Conservation (phyloP, 2,113 vertebrate species). For the Argyrosomus japonicus region DNA sequence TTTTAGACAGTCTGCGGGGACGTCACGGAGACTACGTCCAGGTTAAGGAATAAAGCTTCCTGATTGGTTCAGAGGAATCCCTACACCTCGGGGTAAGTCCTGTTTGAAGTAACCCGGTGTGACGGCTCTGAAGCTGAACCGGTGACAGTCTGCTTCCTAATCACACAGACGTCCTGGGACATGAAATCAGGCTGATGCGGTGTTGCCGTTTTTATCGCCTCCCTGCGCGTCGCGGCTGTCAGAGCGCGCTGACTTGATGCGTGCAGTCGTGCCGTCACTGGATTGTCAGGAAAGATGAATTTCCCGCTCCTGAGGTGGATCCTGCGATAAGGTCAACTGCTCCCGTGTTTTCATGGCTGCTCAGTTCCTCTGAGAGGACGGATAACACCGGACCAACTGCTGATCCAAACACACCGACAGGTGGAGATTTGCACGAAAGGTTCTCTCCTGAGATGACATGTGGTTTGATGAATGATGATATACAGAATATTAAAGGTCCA, state of each 20-base stretch:
- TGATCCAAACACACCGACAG: not conserved
- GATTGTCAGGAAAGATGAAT: constrained; percentile 69
- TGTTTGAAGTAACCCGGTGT: not conserved
- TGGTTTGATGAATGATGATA: not conserved
- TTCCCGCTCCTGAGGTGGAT: constrained; percentile 46
- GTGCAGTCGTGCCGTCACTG: constrained; percentile 31
- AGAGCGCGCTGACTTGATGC: constrained; percentile 44
- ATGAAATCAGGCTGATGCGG: constrained; percentile 28
- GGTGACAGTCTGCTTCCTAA: constrained; percentile 9
- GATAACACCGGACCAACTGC: not conserved
- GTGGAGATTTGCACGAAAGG: not conserved
- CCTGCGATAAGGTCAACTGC: constrained; percentile 39
- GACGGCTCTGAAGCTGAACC: not conserved
- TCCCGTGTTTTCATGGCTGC: constrained; percentile 1
- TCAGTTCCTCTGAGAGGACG: constrained; percentile 19
- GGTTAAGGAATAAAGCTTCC: not conserved
- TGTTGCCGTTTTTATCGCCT: constrained; percentile 31
- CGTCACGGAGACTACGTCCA: too few species aligned
- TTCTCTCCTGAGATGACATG: not conserved
- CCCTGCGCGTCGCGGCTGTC: constrained; percentile 16
- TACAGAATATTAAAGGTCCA: too few species aligned
- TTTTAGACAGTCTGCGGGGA: too few species aligned
- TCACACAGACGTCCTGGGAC: not conserved
- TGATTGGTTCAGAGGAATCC: too few species aligned
- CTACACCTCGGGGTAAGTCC: not conserved